Conservation (phyloP, 2,888 invertebrate species). For the Ischnus inquisitorius region DNA sequence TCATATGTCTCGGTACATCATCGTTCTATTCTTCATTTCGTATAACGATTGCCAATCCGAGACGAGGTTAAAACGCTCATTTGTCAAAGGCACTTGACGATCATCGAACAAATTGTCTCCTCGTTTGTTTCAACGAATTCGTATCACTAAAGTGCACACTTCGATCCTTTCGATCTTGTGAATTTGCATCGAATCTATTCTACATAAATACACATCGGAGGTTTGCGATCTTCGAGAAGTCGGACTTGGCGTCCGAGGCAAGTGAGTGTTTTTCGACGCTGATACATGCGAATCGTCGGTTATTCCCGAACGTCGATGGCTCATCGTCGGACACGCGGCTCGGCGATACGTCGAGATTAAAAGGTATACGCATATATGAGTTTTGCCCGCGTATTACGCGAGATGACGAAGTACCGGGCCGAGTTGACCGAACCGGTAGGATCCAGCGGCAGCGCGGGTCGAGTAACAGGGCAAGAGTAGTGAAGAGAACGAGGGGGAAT, state of each 20-base stretch:
- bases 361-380: slow-evolving; percentile 37
- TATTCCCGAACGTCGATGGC: not conserved
- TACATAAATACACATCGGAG: too few relatives aligned
- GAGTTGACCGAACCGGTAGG: slow-evolving; percentile 48
- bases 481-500: slow-evolving; percentile 61
- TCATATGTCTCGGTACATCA: not conserved
- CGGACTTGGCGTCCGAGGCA: not conserved
- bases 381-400: slow-evolving; percentile 63
- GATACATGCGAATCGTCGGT: not conserved
- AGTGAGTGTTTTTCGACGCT: not conserved
- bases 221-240: too few relatives aligned
- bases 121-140: too few relatives aligned
- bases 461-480: slow-evolving; percentile 44
- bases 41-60: not conserved
- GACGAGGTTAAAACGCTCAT: too few relatives aligned
- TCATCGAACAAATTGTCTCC: too few relatives aligned
- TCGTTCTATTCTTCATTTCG: not conserved
- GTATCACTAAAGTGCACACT: too few relatives aligned
- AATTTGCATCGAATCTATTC: too few relatives aligned
- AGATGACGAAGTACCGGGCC: slow-evolving; percentile 65
- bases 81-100: too few relatives aligned
- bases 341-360: slow-evolving; percentile 44
- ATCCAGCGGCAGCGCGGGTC: slow-evolving; percentile 18
- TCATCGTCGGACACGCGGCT: slow-evolving; percentile 27
- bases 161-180: too few relatives aligned